These are phyloP conservation scores for Erynnis tages DNA, from an alignment of 2,888 invertebrate genomes.

Conservation along the genomic window DNA sequence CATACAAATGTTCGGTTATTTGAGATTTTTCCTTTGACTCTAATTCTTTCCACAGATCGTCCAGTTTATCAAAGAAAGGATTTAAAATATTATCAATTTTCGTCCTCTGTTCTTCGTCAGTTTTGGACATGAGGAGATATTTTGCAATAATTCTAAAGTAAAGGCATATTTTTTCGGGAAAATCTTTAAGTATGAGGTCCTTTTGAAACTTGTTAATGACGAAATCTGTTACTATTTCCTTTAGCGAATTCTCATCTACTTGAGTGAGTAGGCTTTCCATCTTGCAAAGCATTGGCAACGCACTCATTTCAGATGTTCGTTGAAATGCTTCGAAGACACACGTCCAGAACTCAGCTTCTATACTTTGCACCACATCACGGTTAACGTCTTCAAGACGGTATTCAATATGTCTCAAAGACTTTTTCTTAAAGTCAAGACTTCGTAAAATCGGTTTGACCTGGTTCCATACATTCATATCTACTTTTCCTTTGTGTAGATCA, in stretches of 20 bases:
- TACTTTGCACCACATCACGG: conserved; percentile 36
- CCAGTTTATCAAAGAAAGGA: conserved; percentile 44
- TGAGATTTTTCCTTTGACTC: conserved; percentile 15
- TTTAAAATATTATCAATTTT: conserved; percentile 42
- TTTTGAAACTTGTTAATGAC: conserved; percentile 35
- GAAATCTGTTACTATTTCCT: conserved; percentile 35
- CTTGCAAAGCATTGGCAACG: conserved; percentile 38
- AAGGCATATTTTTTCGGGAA: conserved; percentile 24
- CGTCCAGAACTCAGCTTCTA: conserved; percentile 48
- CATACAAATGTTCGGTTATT: conserved; percentile 33
- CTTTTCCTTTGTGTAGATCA: conserved; percentile 34
- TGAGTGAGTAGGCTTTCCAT: conserved; percentile 41
- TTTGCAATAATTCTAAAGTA: conserved; percentile 47
- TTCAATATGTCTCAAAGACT: conserved; percentile 28
- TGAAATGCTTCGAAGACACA: conserved; percentile 40
- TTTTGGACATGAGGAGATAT: conserved; percentile 46
- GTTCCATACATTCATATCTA: conserved; percentile 48
- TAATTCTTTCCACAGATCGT: conserved; percentile 27
- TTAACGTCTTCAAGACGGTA: conserved; percentile 27
- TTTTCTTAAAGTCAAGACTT: conserved; percentile 36
- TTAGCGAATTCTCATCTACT: conserved; percentile 38
- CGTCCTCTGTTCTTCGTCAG: conserved; percentile 37
- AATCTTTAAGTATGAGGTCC: conserved; percentile 24
- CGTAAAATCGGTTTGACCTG: conserved; percentile 43
- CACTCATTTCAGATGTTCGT: conserved; percentile 32